These are phyloP conservation scores for Chydorus sphaericus DNA, from an alignment of 2,888 invertebrate genomes.

Conservation along the genomic window DNA sequence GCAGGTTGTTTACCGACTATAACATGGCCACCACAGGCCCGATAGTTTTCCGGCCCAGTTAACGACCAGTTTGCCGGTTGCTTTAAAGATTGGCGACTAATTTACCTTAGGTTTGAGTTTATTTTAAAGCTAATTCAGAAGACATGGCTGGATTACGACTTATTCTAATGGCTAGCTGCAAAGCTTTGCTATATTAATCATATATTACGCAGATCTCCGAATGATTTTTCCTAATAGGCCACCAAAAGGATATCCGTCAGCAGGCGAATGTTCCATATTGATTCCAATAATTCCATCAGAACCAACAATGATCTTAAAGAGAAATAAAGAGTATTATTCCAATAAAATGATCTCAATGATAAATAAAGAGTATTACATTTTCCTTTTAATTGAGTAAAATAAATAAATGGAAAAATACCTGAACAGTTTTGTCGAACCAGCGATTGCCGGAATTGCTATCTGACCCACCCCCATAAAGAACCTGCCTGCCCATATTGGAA, in stretches of 20 bases:
- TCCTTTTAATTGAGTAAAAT: background rate
- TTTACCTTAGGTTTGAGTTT: too few relatives aligned
- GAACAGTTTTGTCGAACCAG: slow-evolving; percentile 93
- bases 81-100: too few relatives aligned
- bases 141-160: too few relatives aligned
- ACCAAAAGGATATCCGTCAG: slow-evolving; percentile 84
- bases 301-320: slow-evolving; percentile 56
- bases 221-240: too few relatives aligned
- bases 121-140: too few relatives aligned
- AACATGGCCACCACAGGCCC: too few relatives aligned
- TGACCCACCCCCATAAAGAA: slow-evolving; percentile 61
- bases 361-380: background rate
- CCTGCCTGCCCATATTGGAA: slow-evolving; percentile 46
- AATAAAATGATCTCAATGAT: background rate
- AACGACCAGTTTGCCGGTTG: too few relatives aligned
- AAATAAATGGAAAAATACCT: slow-evolving; percentile 48
- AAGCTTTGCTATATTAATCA: too few relatives aligned
- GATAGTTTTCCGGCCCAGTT: too few relatives aligned
- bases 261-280: slow-evolving; percentile 86
- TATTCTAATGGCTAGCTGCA: too few relatives aligned
- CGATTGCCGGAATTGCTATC: slow-evolving; percentile 61
- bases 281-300: slow-evolving; percentile 67
- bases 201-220: too few relatives aligned
- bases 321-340: background rate
- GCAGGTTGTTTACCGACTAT: too few relatives aligned